Percentiles rank a stretch among this genome's conserved stretches.
These are phyloP conservation scores for Chaetura pelagica DNA, from an alignment of 2,113 vertebrate species.

Conservation along the genomic window DNA sequence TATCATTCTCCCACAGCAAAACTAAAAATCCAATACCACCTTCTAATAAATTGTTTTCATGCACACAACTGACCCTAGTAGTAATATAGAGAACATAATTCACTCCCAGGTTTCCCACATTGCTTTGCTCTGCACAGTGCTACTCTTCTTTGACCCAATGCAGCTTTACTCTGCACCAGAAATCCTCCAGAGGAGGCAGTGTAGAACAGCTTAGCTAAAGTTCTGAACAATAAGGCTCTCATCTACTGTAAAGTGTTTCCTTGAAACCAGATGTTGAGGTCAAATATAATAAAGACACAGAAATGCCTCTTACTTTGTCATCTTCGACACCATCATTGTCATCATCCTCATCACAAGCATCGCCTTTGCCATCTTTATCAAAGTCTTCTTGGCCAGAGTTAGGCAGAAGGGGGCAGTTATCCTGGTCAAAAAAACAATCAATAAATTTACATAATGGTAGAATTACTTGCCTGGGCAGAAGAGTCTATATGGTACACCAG, in stretches of 20 bases:
- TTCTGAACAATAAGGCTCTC: neutral
- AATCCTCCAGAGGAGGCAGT: neutral
- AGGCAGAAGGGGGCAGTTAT: slow-evolving; percentile 96
- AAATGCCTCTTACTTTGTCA: slow-evolving; percentile 82
- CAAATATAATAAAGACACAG: neutral
- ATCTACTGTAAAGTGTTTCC: neutral
- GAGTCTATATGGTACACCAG: neutral
- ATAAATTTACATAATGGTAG: neutral
- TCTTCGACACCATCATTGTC: slow-evolving; percentile 93
- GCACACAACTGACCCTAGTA: neutral
- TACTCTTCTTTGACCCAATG: neutral
- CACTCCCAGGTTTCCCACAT: neutral
- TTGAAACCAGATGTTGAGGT: neutral
- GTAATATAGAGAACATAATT: neutral
- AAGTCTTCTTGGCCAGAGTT: slow-evolving; percentile 99
- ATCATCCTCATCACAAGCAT: slow-evolving; percentile 96
- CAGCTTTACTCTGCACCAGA: neutral
- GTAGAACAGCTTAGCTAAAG: neutral
- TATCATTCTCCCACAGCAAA: neutral
- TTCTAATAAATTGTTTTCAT: neutral
- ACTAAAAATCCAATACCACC: neutral
- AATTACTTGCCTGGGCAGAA: neutral
- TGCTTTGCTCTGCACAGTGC: neutral
- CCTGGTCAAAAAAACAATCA: slow-evolving; percentile 76
- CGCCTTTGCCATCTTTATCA: slow-evolving; percentile 94